Percentiles rank a stretch among this genome's conserved stretches.
These are phyloP conservation scores for Tiaroga cobitis DNA, from an alignment of 2,797 vertebrate species.

Conservation along the genomic window DNA sequence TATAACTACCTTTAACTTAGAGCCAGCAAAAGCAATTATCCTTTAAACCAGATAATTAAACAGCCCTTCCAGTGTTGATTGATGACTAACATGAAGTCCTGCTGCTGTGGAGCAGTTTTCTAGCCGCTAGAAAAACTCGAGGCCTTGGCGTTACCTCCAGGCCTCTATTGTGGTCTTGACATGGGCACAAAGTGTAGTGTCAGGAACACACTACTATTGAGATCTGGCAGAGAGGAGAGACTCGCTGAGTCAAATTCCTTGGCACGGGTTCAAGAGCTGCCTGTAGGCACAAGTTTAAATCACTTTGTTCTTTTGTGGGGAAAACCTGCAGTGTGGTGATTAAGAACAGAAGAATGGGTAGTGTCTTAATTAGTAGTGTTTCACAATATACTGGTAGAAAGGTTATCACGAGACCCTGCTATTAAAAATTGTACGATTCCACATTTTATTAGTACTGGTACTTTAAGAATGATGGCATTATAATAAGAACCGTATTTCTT, in stretches of 20 bases:
- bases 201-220: conserved; percentile 40
- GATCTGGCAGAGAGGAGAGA: conserved; percentile 63
- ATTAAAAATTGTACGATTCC: neutral
- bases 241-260: conserved; percentile 62
- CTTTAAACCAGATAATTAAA: conserved; percentile 74
- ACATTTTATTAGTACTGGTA: neutral
- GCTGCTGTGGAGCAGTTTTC: conserved; percentile 52
- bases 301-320: conserved; percentile 63
- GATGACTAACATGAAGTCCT: conserved; percentile 52
- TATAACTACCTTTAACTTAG: conserved; percentile 42
- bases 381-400: neutral
- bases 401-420: neutral
- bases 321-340: conserved; percentile 61
- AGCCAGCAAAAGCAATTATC: conserved; percentile 68
- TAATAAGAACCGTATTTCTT: neutral
- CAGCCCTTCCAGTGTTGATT: conserved; percentile 67
- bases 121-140: conserved; percentile 43
- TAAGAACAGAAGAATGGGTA: conserved; percentile 63
- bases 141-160: conserved; percentile 60
- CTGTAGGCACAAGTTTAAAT: conserved; percentile 65
- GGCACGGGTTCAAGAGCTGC: conserved; percentile 61
- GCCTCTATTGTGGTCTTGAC: conserved; percentile 66
- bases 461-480: neutral
- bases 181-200: conserved; percentile 63
- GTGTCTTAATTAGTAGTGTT: conserved; percentile 46